Percentiles rank a stretch among this genome's conserved stretches.
Evolutionary conservation across 2,888 invertebrate genomes (phyloP).

Genomic region (Drosophila suboccidentalis): DNA sequence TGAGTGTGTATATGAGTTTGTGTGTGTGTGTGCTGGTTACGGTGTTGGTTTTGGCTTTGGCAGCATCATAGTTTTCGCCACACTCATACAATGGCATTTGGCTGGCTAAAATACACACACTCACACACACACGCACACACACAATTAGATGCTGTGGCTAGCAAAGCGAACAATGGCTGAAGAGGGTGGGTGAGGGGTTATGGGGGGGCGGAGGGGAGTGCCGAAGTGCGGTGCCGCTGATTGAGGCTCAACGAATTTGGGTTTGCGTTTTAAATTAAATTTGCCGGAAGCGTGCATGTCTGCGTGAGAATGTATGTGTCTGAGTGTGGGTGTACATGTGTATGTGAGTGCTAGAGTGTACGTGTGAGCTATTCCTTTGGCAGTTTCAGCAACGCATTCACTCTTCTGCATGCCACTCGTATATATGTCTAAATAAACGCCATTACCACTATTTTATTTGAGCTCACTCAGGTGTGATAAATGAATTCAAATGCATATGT

Average conservation of each 20-base stretch:
- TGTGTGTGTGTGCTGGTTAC: conserved; percentile 8
- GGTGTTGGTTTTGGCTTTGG: conserved; percentile 32
- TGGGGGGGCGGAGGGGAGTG: not conserved
- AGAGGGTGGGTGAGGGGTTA: not conserved
- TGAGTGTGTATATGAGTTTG: not conserved
- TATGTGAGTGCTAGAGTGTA: not conserved
- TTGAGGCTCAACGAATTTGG: conserved; percentile 60
- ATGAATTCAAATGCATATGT: conserved; percentile 61
- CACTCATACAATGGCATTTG: conserved; percentile 33
- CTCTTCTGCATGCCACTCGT: not conserved
- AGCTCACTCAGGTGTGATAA: conserved; percentile 53
- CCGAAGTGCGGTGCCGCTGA: conserved; percentile 53
- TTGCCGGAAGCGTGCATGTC: conserved; percentile 51
- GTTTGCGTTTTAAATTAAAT: conserved; percentile 75
- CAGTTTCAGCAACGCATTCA: not conserved
- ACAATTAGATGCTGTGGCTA: conserved; percentile 29
- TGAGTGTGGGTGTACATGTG: conserved; percentile 16
- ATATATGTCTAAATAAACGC: conserved; percentile 53
- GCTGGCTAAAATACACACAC: conserved; percentile 19
- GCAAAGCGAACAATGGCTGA: conserved; percentile 26
- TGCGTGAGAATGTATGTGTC: conserved; percentile 15
- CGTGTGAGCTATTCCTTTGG: conserved; percentile 2
- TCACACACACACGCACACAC: conserved; percentile 6
- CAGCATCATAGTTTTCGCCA: conserved; percentile 54
- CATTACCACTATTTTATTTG: conserved; percentile 45